A percentile compares a stretch with the other conserved stretches of the same genome.
Evolutionary conservation across 1,140 invertebrate species (phyloP).

Genomic region (Magallana ariakensis): DNA sequence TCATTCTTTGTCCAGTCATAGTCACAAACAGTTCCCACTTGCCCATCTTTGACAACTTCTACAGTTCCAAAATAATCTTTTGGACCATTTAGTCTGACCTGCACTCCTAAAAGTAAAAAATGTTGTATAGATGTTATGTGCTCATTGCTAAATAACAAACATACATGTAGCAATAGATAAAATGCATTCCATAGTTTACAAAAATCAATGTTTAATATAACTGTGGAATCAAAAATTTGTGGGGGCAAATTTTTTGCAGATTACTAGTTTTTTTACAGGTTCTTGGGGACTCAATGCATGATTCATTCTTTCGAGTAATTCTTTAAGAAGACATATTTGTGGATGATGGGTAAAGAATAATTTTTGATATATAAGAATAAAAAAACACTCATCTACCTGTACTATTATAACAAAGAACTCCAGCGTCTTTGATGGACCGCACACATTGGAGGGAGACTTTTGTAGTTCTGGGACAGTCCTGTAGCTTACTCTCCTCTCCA

Average conservation of each 20-base stretch:
- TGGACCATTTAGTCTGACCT: slow-evolving; percentile 52
- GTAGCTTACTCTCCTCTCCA: slow-evolving; percentile 53
- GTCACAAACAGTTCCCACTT: slow-evolving; percentile 72
- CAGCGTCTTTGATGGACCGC: slow-evolving; percentile 63
- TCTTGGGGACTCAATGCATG: too few relatives aligned
- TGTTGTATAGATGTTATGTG: not conserved
- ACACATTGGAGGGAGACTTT: slow-evolving; percentile 61
- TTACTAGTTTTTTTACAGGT: too few relatives aligned
- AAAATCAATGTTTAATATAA: too few relatives aligned
- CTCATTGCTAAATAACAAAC: too few relatives aligned
- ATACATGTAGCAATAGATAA: too few relatives aligned
- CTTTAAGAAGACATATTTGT: too few relatives aligned
- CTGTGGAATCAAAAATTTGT: too few relatives aligned
- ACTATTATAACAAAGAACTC: slow-evolving; percentile 69
- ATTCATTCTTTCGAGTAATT: too few relatives aligned
- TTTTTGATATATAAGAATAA: too few relatives aligned
- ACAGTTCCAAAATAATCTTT: slow-evolving; percentile 80
- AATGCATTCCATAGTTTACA: too few relatives aligned
- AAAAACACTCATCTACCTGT: slow-evolving; percentile 55
- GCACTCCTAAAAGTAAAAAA: slow-evolving; percentile 47
- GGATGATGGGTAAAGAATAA: too few relatives aligned
- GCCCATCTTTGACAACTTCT: slow-evolving; percentile 68
- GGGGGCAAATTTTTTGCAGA: too few relatives aligned
- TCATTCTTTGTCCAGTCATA: slow-evolving; percentile 68
- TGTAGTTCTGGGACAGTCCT: slow-evolving; percentile 59